phyloP scores from a whole-genome alignment of 2,888 invertebrate genomes.

The Keiferia lycopersicella region DNA sequence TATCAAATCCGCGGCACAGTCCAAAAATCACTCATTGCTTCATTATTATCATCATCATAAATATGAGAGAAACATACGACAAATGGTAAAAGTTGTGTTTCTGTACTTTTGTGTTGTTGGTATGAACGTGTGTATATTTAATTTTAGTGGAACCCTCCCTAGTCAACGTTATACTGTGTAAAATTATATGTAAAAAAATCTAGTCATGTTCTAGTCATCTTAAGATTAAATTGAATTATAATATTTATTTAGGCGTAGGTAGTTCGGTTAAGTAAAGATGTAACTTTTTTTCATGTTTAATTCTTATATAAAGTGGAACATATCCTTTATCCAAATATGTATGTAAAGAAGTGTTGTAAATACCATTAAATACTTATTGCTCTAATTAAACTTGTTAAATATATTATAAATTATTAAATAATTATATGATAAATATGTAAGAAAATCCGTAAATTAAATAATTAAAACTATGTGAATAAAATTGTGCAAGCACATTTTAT shows the following conservation, averaged over 20 bases:
- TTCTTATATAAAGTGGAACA: constrained; percentile 13
- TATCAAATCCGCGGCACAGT: too few relatives aligned
- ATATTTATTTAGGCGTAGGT: neutral
- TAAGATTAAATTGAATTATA: constrained; percentile 21
- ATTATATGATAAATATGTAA: constrained; percentile 34
- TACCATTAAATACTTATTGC: constrained; percentile 9
- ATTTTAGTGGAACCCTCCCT: neutral
- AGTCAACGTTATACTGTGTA: too few relatives aligned
- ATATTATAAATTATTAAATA: too few relatives aligned
- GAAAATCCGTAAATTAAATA: constrained; percentile 27
- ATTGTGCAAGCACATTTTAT: constrained; percentile 43
- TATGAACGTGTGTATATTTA: too few relatives aligned
- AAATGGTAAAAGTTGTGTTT: too few relatives aligned
- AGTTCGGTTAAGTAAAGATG: constrained; percentile 6
- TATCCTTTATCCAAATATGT: constrained; percentile 19
- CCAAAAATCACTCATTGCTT: too few relatives aligned
- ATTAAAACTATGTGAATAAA: constrained; percentile 32
- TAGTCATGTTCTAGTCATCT: constrained; percentile 23
- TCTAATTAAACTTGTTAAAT: constrained; percentile 24
- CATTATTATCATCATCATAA: too few relatives aligned
- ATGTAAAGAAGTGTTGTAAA: constrained; percentile 15
- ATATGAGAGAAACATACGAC: too few relatives aligned
- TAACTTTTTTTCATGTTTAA: constrained; percentile 6
- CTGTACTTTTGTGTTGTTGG: too few relatives aligned
- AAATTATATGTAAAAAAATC: neutral